Evolutionary conservation across 2,888 invertebrate species (phyloP), one percentile per base, ranked within the genome.

Genomic region (Actias luna): DNA sequence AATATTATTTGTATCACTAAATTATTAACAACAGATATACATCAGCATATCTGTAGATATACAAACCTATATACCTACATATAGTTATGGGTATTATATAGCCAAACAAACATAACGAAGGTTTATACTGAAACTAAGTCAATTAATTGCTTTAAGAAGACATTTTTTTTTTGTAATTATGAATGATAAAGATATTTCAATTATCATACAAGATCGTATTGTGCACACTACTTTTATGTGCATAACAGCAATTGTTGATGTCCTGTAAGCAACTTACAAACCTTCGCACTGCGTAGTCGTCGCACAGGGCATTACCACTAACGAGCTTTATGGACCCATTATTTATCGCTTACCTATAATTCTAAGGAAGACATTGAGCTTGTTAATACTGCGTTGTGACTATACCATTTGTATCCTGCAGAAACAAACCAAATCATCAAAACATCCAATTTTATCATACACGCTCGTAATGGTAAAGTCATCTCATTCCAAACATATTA

Each of bases 271-370:
- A 18, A 42, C 42, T 42, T n/a, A 42, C 7, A 42, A 42, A 18
- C 8, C 4, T 1, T 18, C 42, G 46, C 42, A 22, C n/a, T 31
- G 59, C 64, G 76, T 75, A 74, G 75, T 76, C 67, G 64, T 59
- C 58, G 65, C 62, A 60, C 67, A 68, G 73, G 73, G 75, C 73
- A 68, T 82, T 79, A 80, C 74, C 77, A 79, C 77, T 74, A 72
- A 73, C 66, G 72, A 75, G 73, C 71, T 70, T 75, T 67, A 75
- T 79, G 71, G 71, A 71, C 64, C 69, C 63, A 68, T 69, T 65
- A 74, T 76, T 79, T 77, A 78, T 74, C 75, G 67, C 65, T 64
- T 68, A 67, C 59, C 64, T 63, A 62, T 31, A 65, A 65, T 69
- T 67, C 68, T 64, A 59, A 62, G 61, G 66, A 66, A 67, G 62